Conservation (phyloP, 2,113 vertebrate genomes). For the Physeter macrocephalus region DNA sequence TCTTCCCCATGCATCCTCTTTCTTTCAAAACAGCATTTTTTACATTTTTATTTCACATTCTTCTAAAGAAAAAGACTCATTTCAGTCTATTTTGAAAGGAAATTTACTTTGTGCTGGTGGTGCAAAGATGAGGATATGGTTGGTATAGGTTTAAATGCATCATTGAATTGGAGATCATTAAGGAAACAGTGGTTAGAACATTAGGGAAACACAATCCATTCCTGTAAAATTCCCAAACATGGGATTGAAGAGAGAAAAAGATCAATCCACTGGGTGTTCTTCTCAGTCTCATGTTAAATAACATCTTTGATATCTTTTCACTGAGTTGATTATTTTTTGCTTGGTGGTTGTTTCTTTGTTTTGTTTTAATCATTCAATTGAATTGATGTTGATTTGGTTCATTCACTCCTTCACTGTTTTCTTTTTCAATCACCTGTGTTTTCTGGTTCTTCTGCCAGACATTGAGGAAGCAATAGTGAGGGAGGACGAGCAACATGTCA, state of each 20-base stretch:
- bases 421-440: no score
- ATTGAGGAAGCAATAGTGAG: background rate
- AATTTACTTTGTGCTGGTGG: background rate
- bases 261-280: background rate
- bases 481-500: rapidly evolving
- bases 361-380: background rate
- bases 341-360: background rate
- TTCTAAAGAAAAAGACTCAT: background rate
- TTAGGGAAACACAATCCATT: background rate
- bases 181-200: background rate
- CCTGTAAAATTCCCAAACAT: background rate
- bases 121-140: background rate
- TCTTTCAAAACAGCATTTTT: background rate
- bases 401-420: background rate
- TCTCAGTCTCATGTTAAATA: background rate
- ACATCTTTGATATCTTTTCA: background rate
- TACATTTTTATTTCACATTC: background rate
- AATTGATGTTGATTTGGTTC: background rate
- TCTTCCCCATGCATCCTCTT: background rate
- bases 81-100: background rate
- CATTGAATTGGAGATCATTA: background rate
- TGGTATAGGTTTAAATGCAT: rapidly evolving
- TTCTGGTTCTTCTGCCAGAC: background rate
- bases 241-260: background rate
- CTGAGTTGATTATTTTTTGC: background rate